These are phyloP conservation scores for Brachionus paranguensis DNA, from an alignment of 1,140 invertebrate species.

Conservation along the genomic window DNA sequence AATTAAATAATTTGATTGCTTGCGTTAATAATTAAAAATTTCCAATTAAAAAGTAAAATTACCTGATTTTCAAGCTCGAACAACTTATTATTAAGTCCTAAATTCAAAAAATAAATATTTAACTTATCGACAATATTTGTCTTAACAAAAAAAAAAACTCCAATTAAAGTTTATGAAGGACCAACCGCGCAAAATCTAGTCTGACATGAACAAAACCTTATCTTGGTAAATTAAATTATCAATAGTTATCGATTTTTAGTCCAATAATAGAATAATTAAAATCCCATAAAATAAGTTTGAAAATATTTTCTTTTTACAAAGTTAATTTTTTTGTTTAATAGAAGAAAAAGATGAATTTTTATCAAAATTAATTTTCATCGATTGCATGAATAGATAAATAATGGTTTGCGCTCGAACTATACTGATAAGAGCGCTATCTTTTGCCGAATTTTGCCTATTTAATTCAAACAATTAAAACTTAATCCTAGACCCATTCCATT, in stretches of 20 bases:
- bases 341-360: background rate
- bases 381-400: constrained; percentile 22
- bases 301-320: background rate
- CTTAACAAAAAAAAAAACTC: background rate
- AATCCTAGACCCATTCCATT: background rate
- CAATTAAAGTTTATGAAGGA: background rate
- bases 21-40: constrained; percentile 32
- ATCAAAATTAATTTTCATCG: constrained; percentile 18
- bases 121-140: background rate
- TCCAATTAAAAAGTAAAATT: constrained; percentile 4
- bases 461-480: background rate
- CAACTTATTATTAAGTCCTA: background rate
- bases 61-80: constrained; percentile 5
- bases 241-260: background rate
- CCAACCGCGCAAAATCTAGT: background rate
- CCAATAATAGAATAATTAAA: background rate
- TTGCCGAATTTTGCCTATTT: background rate
- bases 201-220: background rate
- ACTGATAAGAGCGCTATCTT: background rate
- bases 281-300: background rate
- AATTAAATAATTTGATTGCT: constrained; percentile 22
- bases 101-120: constrained; percentile 26
- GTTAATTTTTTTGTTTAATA: constrained; percentile 2
- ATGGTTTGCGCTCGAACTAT: background rate
- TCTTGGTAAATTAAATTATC: constrained; percentile 27